A percentile compares a stretch with the other conserved stretches of the same genome.
These are phyloP conservation scores for Plebejus argus DNA, from an alignment of 2,888 invertebrate species.

Conservation along the genomic window DNA sequence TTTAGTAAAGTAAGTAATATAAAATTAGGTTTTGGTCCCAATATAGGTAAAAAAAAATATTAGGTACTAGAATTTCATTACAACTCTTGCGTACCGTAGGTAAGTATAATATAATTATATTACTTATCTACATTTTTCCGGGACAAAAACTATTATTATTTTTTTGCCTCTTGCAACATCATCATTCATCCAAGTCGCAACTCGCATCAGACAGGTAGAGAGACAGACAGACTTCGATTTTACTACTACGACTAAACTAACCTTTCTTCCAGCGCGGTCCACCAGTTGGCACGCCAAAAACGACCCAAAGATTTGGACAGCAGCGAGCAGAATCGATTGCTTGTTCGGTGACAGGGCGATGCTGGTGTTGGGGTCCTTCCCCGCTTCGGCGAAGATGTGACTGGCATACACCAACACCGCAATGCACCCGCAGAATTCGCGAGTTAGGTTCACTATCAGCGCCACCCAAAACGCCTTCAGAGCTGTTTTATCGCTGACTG, in stretches of 20 bases:
- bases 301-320: conserved; percentile 69
- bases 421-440: conserved; percentile 75
- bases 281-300: conserved; percentile 73
- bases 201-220: too few species aligned
- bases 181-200: too few species aligned
- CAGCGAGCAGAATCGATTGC: conserved; percentile 69
- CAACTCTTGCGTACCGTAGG: too few species aligned
- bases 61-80: too few species aligned
- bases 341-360: conserved; percentile 68
- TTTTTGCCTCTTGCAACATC: too few species aligned
- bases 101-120: too few species aligned
- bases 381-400: conserved; percentile 68
- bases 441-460: conserved; percentile 66
- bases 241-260: conserved; percentile 41
- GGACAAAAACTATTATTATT: too few species aligned
- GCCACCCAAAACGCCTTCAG: conserved; percentile 74
- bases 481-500: conserved; percentile 66
- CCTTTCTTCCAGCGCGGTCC: conserved; percentile 69
- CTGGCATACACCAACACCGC: conserved; percentile 73
- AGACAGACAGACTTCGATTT: too few species aligned
- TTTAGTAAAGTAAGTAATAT: neutral
- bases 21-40: too few species aligned
- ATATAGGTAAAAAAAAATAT: too few species aligned
- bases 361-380: conserved; percentile 54
- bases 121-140: too few species aligned